Conservation (phyloP, 1,140 invertebrate genomes). For the Agraylea sexmaculata region DNA sequence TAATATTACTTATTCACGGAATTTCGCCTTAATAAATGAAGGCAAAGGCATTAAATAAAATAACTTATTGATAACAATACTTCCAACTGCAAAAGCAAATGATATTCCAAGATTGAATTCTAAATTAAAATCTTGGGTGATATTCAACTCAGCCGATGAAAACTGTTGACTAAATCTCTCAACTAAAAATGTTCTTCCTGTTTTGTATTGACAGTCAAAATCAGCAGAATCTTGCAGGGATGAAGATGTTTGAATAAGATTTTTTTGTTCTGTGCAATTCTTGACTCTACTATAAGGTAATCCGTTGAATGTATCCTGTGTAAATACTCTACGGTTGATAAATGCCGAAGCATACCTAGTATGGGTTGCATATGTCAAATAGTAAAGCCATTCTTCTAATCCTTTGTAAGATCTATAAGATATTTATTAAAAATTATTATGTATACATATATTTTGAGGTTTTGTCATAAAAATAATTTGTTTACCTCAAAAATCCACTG, state of each 20-base stretch:
- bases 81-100: slow-evolving; percentile 67
- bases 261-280: slow-evolving; percentile 42
- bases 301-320: slow-evolving; percentile 37
- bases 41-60: slow-evolving; percentile 77
- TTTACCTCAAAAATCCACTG: slow-evolving; percentile 67
- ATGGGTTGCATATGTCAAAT: slow-evolving; percentile 66
- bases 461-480: background rate
- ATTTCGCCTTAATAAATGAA: slow-evolving; percentile 78
- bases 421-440: slow-evolving; percentile 8
- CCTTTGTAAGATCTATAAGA: slow-evolving; percentile 50
- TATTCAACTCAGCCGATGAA: slow-evolving; percentile 42
- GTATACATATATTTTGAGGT: background rate
- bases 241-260: slow-evolving; percentile 37
- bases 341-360: slow-evolving; percentile 63
- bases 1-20: slow-evolving; percentile 57
- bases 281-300: slow-evolving; percentile 36
- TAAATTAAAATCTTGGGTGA: slow-evolving; percentile 50
- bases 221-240: slow-evolving; percentile 38
- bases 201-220: slow-evolving; percentile 54
- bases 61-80: slow-evolving; percentile 72
- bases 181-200: slow-evolving; percentile 58
- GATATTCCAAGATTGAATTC: slow-evolving; percentile 72
- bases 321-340: slow-evolving; percentile 55
- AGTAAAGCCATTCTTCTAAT: slow-evolving; percentile 66
- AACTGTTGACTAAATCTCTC: slow-evolving; percentile 58